Conservation (phyloP, 2,113 vertebrate species). For the Rissa tridactyla region DNA sequence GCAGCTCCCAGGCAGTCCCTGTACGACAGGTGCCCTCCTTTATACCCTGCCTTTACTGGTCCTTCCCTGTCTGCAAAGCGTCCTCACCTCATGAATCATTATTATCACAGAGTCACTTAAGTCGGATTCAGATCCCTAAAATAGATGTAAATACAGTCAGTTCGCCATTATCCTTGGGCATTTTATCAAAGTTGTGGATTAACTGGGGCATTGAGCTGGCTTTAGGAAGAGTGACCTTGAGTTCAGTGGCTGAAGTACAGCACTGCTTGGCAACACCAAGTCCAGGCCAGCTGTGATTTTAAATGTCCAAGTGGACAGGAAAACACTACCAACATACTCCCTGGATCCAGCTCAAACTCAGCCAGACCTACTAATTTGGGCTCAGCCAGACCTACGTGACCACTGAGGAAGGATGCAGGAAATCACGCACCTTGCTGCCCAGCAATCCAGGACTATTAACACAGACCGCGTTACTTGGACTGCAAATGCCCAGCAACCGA, state of each 20-base stretch:
- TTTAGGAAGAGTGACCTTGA: constrained; percentile 31
- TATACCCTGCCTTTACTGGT: not conserved
- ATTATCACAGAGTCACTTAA: constrained; percentile 24
- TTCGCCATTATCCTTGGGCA: not conserved
- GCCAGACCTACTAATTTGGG: not conserved
- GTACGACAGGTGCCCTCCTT: not conserved
- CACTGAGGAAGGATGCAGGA: not conserved
- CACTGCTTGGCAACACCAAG: not conserved
- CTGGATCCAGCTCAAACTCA: not conserved
- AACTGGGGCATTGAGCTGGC: constrained; percentile 4
- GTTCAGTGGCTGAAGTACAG: not conserved
- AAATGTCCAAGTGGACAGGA: not conserved
- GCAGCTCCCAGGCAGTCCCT: not conserved
- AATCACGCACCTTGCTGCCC: not conserved
- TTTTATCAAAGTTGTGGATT: constrained; percentile 48
- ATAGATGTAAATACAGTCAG: constrained; percentile 26
- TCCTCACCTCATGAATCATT: not conserved
- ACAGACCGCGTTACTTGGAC: not conserved
- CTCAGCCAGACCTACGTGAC: not conserved
- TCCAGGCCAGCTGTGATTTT: not conserved
- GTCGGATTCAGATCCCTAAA: constrained; percentile 44
- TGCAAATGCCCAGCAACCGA: not conserved
- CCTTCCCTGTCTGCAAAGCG: not conserved
- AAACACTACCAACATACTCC: not conserved
- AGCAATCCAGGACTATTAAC: not conserved